Evolutionary conservation across 2,797 vertebrate genomes (phyloP).

Genomic region (Sitta carolinensis): DNA sequence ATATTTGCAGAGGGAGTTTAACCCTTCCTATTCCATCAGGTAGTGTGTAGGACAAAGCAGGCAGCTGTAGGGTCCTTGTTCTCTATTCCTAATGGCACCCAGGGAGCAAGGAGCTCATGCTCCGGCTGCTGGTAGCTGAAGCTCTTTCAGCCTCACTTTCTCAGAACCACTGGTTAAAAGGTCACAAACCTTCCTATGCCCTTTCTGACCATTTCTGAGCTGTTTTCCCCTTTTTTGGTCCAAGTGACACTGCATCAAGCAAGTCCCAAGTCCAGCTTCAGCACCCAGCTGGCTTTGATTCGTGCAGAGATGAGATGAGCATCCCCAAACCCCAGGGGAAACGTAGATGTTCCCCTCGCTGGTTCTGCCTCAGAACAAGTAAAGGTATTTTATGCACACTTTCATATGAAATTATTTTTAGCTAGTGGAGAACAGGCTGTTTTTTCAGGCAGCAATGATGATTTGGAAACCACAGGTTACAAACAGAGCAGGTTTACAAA

Average conservation of each 20-base stretch:
- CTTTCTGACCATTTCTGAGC: background rate
- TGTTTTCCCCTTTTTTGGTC: background rate
- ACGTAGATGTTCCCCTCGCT: background rate
- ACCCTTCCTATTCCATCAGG: background rate
- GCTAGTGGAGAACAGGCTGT: background rate
- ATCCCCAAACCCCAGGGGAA: background rate
- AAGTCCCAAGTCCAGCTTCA: background rate
- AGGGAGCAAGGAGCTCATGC: background rate
- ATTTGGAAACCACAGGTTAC: slow-evolving; percentile 58
- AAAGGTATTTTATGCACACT: background rate
- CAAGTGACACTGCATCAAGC: background rate
- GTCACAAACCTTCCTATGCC: background rate
- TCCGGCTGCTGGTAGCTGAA: background rate
- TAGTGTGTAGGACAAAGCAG: background rate
- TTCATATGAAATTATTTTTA: slow-evolving; percentile 11
- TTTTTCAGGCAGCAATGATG: slow-evolving; percentile 9
- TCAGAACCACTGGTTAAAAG: background rate
- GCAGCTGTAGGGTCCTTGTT: background rate
- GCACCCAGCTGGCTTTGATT: background rate
- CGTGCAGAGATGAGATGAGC: background rate
- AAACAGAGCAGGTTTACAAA: slow-evolving; percentile 39
- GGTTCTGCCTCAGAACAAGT: background rate
- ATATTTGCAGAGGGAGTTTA: slow-evolving; percentile 24
- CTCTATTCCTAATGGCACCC: background rate
- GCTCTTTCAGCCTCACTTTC: background rate